Conservation (phyloP, 1,140 invertebrate genomes). For the Aphelenchoides fujianensis region DNA sequence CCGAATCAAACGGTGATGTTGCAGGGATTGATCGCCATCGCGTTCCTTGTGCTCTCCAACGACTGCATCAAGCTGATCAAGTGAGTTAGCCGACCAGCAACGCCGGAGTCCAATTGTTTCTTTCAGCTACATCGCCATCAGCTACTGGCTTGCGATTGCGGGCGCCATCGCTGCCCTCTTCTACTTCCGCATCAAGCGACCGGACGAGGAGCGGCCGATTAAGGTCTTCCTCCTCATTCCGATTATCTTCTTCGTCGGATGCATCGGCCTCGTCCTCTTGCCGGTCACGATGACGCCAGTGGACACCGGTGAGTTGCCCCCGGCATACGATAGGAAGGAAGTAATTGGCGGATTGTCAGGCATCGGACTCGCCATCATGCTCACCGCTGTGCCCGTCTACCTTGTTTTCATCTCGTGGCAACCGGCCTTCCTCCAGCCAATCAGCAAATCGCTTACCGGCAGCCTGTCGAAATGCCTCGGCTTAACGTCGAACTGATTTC, state of each 20-base stretch:
- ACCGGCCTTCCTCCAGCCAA: constrained; percentile 68
- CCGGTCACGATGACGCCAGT: constrained; percentile 86
- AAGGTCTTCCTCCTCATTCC: constrained; percentile 70
- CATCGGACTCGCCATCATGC: constrained; percentile 78
- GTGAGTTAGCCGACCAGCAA: too few species aligned
- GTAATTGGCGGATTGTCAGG: constrained; percentile 50
- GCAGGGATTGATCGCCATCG: constrained; percentile 81
- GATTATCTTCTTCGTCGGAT: constrained; percentile 82
- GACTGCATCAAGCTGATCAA: neutral
- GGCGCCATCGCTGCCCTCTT: constrained; percentile 87
- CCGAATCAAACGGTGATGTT: neutral
- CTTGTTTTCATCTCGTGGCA: constrained; percentile 75
- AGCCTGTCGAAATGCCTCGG: constrained; percentile 18
- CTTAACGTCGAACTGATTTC: neutral
- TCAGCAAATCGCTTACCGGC: neutral
- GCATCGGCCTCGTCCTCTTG: constrained; percentile 86
- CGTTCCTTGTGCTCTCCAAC: constrained; percentile 76
- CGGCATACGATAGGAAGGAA: too few species aligned
- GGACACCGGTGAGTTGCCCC: constrained; percentile 84
- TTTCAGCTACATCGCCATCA: constrained; percentile 96
- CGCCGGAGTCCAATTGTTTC: constrained; percentile 85
- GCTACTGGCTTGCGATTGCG: constrained; percentile 96
- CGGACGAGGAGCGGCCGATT: constrained; percentile 76
- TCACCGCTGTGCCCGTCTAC: constrained; percentile 83
- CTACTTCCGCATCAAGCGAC: constrained; percentile 81